phyloP scores from a whole-genome alignment of 1,140 invertebrate species.

The Drosophila albomicans region DNA sequence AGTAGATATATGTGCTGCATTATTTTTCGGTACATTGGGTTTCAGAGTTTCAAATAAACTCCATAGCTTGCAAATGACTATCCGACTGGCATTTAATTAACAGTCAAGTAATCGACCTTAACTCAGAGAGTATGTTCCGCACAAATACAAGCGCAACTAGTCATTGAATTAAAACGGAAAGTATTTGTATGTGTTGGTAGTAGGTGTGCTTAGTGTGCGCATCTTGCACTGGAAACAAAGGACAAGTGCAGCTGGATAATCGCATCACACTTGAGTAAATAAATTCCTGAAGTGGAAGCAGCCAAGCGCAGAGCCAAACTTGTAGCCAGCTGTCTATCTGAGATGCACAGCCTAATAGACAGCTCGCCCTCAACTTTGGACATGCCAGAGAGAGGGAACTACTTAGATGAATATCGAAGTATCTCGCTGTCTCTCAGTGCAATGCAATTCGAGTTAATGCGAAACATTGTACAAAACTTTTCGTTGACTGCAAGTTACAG shows the following conservation, averaged over 20 bases:
- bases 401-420: neutral
- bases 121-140: slow-evolving; percentile 10
- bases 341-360: slow-evolving; percentile 18
- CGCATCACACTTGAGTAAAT: slow-evolving; percentile 82
- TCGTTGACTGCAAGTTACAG: slow-evolving; percentile 3
- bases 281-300: slow-evolving; percentile 78
- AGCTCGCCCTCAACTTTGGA: neutral
- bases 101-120: slow-evolving; percentile 22
- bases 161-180: slow-evolving; percentile 2
- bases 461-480: slow-evolving; percentile 23
- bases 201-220: slow-evolving; percentile 41
- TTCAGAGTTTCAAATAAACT: slow-evolving; percentile 50
- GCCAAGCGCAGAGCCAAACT: slow-evolving; percentile 46
- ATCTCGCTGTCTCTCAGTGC: neutral
- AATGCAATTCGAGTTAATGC: slow-evolving; percentile 26
- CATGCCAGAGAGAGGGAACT: neutral
- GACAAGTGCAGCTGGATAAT: slow-evolving; percentile 77
- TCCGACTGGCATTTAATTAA: slow-evolving; percentile 71
- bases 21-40: slow-evolving; percentile 27
- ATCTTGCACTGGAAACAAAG: slow-evolving; percentile 64
- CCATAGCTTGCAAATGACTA: slow-evolving; percentile 50
- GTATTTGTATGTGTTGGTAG: neutral
- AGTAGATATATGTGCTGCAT: neutral
- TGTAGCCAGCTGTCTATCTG: slow-evolving; percentile 29
- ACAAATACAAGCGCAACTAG: slow-evolving; percentile 14